Evolutionary conservation across 2,113 vertebrate genomes (phyloP), one percentile per base, ranked within the genome.

Genomic region (Sapajus apella): DNA sequence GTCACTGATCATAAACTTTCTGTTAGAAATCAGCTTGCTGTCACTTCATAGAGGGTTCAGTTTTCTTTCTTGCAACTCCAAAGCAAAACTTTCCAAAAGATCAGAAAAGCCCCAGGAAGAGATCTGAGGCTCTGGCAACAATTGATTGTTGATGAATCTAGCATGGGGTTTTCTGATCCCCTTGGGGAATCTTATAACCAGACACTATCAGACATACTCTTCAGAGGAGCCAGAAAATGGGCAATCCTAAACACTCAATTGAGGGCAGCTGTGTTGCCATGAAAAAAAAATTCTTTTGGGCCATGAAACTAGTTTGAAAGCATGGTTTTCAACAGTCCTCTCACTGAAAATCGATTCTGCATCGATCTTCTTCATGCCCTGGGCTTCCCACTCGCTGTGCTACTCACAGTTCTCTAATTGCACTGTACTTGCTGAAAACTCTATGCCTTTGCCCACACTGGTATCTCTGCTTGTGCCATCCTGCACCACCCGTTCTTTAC

Each of bases 1-100:
- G 43, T 90, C 47, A 94, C 85, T 94, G 83, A 90, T 97, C 40
- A 70, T 72, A 89, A 92, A 50, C 40, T 87, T 94, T 61, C 40
- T 76, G 10, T 92, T 87, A 80, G 50, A 95, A 95, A 90, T 25
- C 83, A 83, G n/a, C 56, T 70, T 90, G 64, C 47, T 83, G 55
- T 13, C 83, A 68, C n/a, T 80, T 91, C 83, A 80, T 32, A 95
- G 73, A 73, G 27, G 27, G 3, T 79, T 87, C 70, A 58, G 52
- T 66, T 82, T 81, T 93, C 58, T 89, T 82, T 79, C 43, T 52
- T 10, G 23, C 8, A 87, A 77, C 40, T 90, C 84, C 66, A 97
- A 94, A 87, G n/a, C 18, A 79, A 92, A 96, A 45, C 7, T 43
- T 73, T 50, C 68, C 61, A 40, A 30, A 91, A 91, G 52, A 95